phyloP scores from a whole-genome alignment of 2,113 vertebrate genomes.

The Siniperca chuatsi region DNA sequence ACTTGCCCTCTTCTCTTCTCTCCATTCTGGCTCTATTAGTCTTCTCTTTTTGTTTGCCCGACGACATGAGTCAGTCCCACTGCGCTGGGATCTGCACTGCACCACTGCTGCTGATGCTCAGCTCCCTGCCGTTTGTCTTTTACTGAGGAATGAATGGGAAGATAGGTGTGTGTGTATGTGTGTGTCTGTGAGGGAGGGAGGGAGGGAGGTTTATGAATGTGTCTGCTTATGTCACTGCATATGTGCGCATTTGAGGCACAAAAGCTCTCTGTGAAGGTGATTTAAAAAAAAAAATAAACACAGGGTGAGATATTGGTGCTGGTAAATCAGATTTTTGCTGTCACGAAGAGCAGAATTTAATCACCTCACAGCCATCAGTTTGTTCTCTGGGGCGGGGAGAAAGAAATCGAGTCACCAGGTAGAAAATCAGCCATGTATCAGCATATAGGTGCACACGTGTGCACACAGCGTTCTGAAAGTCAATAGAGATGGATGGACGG shows the following conservation, averaged over 20 bases:
- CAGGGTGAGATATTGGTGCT: slow-evolving; percentile 44
- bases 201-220: slow-evolving; percentile 12
- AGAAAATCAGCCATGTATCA: slow-evolving; percentile 66
- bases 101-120: slow-evolving; percentile 70
- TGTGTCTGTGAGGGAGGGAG: background rate
- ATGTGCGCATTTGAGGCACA: slow-evolving; percentile 7
- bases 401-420: slow-evolving; percentile 57
- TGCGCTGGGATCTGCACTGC: slow-evolving; percentile 77
- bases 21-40: slow-evolving; percentile 21
- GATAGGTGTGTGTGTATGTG: slow-evolving; percentile 23
- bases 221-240: slow-evolving; percentile 42
- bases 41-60: slow-evolving; percentile 69
- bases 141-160: slow-evolving; percentile 44
- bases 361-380: slow-evolving; percentile 45
- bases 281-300: background rate
- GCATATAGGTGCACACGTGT: slow-evolving; percentile 37
- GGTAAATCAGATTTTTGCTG: slow-evolving; percentile 62
- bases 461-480: slow-evolving; percentile 23
- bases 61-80: slow-evolving; percentile 70
- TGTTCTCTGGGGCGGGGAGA: slow-evolving; percentile 50
- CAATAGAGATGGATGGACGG: slow-evolving; percentile 63
- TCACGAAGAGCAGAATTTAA: slow-evolving; percentile 56
- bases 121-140: slow-evolving; percentile 63
- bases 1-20: slow-evolving; percentile 39
- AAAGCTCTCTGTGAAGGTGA: slow-evolving; percentile 51